phyloP scores from a whole-genome alignment of 2,113 vertebrate genomes.

The Catagonus wagneri region DNA sequence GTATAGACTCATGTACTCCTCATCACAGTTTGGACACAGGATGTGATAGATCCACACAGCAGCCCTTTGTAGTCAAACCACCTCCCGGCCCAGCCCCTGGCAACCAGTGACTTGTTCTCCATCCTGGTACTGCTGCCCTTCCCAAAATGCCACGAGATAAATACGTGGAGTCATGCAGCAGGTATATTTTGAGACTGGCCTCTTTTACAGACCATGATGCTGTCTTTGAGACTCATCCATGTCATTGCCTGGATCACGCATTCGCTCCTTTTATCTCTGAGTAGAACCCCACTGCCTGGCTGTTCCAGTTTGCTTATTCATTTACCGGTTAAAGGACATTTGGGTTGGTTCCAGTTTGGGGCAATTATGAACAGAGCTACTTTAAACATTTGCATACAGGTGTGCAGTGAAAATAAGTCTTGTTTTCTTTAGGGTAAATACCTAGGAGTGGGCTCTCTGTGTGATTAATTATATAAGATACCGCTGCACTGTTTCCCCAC shows the following conservation, averaged over 20 bases:
- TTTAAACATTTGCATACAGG: not conserved
- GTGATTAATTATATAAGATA: fast-evolving
- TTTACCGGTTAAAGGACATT: not conserved
- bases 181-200: not conserved
- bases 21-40: too few species aligned
- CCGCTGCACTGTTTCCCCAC: fast-evolving
- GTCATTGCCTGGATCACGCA: fast-evolving
- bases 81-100: too few species aligned
- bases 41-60: not conserved
- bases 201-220: not conserved
- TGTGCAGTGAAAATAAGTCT: not conserved
- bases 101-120: fast-evolving
- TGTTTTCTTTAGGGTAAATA: not conserved
- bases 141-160: not conserved
- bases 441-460: not conserved
- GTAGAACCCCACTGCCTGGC: fast-evolving
- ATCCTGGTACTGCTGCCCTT: not conserved
- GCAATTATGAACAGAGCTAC: not conserved
- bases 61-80: too few species aligned
- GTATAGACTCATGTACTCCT: fast-evolving
- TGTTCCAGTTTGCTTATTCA: too few species aligned
- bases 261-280: not conserved
- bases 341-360: not conserved
- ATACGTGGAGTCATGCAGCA: fast-evolving
- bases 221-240: fast-evolving